These are phyloP conservation scores for Eulacestoma nigropectus DNA, from an alignment of 2,113 vertebrate genomes.

Conservation along the genomic window DNA sequence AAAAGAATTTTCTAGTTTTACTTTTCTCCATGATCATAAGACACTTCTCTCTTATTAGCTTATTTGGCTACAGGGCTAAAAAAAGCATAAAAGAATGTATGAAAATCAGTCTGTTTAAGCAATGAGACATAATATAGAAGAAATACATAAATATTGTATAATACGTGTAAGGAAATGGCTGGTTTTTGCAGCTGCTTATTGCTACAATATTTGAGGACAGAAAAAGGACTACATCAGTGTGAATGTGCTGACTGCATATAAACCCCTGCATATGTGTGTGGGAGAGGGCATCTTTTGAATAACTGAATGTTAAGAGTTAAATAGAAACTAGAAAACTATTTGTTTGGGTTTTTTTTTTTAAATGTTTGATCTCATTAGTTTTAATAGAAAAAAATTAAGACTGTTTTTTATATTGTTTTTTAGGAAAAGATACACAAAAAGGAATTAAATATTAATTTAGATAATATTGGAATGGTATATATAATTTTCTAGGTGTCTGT, in stretches of 20 bases:
- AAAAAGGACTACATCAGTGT: neutral
- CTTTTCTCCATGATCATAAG: neutral
- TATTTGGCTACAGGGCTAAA: neutral
- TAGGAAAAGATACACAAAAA: neutral
- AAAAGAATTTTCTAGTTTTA: neutral
- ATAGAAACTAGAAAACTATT: neutral
- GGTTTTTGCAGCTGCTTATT: neutral
- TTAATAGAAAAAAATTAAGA: neutral
- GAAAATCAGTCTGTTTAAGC: neutral
- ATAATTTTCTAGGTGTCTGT: neutral
- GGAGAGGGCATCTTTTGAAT: neutral
- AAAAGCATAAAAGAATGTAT: neutral
- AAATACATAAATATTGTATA: neutral
- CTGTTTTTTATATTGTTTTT: neutral
- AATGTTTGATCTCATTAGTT: neutral
- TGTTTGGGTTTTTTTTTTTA: neutral
- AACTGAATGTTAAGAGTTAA: neutral
- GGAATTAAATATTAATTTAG: neutral
- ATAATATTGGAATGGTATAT: neutral
- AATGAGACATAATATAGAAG: neutral
- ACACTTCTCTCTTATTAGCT: neutral
- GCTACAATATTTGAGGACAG: neutral
- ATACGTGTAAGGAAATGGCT: neutral
- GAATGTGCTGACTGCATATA: neutral
- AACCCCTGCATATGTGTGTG: accelerated